Evolutionary conservation across 2,113 vertebrate genomes (phyloP), one percentile per base, ranked within the genome.

Genomic region (Larimichthys crocea): DNA sequence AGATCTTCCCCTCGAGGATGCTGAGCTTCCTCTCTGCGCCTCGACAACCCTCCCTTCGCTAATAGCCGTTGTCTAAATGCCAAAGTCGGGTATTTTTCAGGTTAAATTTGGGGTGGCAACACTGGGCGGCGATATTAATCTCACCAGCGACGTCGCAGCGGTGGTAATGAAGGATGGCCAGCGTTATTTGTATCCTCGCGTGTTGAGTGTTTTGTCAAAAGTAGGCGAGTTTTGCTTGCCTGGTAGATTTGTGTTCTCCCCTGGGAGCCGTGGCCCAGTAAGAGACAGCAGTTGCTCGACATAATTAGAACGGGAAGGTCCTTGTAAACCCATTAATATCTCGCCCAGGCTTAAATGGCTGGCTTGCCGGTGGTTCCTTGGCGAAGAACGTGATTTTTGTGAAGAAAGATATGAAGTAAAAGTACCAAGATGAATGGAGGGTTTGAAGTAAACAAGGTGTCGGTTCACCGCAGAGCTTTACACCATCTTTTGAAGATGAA

Each of bases 301-400:
- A 95, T 95, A 95, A 95, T 95, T 96, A 94, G 93, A 95, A 92
- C 77, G 85, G 79, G 88, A 92, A 95, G 93, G 94, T 94, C 93
- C 94, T 93, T 95, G 93, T 95, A 94, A 94, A 94, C 92, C 94
- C 94, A 95, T 96, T 94, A 95, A 96, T 96, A 94, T 96, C 92
- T 94, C 69, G 90, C 87, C 84, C 84, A 70, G 86, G 89, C 89
- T 90, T 89, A 91, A 92, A 92, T 71, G 85, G 82, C 88, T 85
- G 72, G 79, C 76, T 87, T 35, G 46, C 44, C 5, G 60, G 80
- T 84, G 83, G 80, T 88, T 92, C 71, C 71, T 74, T 63, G 61
- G 69, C 46, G 26, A 64, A 63, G 77, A 86, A 75, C 60, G 44
- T 49, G 40, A 42, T 48, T 84, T 77, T 74, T 73, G 57, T 49